Base-by-base conservation (phyloP, 1,140 invertebrate species). In the Galleria mellonella region DNA sequence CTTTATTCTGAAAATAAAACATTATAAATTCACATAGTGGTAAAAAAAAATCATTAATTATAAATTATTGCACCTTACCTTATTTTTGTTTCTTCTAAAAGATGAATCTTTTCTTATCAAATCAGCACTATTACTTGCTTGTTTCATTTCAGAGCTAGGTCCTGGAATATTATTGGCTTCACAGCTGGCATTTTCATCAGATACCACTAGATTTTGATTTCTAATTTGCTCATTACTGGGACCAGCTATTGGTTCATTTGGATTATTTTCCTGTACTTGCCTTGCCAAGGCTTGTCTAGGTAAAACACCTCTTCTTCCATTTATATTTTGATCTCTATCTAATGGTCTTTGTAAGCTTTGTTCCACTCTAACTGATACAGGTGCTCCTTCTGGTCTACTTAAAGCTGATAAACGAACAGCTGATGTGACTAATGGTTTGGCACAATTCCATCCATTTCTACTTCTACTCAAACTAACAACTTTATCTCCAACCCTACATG, bases 401-500 rank as follows among this genome's bases (percentile, higher is more conserved):
- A 81, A 54, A 44, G 81, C 72, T 42, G 83, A 77, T 41, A 86
- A 67, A 38, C 86, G 58, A 13, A 85, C 75, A 52, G 79, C 82
- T 40, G 81, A 83, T 40, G 81, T 84, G 0, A 87, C 76, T 44
- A 85, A 52, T 32, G 82, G 82, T 43, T 83, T 83, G 13, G 82
- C 75, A 55, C 72, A 70, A 53, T 82, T 84, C 73, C 73, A 85
- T 32, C 86, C 83, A 70, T 88, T 75, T 56, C 81, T 75, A 59
- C 86, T 86, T 58, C 87, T 88, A 69, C 91, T 91, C 47, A 93
- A 72, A 44, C 91, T 88, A 1, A 92, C 89, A 32, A 92, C 84
- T 73, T 90, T 90, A 57, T 91, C 88, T 27, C 90, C 90, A 56
- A 92, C 86, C 58, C 67, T 94, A 78, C 96, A 97, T 44, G 94